A percentile compares a stretch with the other conserved stretches of the same genome.
These are phyloP conservation scores for Mormyrus lacerda DNA, from an alignment of 2,113 vertebrate genomes.

Conservation along the genomic window DNA sequence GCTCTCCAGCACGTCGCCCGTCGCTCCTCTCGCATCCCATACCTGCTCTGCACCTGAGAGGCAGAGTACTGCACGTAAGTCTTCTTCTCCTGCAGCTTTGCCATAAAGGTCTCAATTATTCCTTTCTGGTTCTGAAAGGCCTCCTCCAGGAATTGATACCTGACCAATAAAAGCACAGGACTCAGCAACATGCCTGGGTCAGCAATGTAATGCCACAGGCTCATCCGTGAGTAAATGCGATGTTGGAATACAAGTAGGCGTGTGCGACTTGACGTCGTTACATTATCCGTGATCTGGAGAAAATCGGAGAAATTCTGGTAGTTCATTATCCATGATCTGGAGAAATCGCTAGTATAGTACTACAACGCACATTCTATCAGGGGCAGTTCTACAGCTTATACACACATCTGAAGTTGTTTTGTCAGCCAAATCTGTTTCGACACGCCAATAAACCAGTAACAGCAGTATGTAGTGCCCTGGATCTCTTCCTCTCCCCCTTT, in stretches of 20 bases:
- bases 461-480: neutral
- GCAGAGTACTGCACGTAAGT: slow-evolving; percentile 92
- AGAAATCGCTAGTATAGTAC: neutral
- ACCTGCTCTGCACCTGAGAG: slow-evolving; percentile 94
- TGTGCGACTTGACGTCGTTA: neutral
- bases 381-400: neutral
- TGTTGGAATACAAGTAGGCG: neutral
- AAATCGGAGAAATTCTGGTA: no score
- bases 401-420: neutral
- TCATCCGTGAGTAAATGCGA: neutral
- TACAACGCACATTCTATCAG: neutral
- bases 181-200: neutral
- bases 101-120: slow-evolving; percentile 82
- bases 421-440: neutral
- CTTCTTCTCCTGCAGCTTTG: slow-evolving; percentile 93
- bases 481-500: neutral
- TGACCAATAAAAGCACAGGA: slow-evolving; percentile 45
- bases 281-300: neutral
- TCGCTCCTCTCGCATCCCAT: neutral
- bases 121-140: slow-evolving; percentile 96
- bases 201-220: neutral
- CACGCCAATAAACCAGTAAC: neutral
- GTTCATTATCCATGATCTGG: neutral
- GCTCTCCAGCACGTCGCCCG: neutral
- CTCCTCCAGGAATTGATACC: slow-evolving; percentile 97